These are phyloP conservation scores for Martes martes DNA, from an alignment of 2,113 vertebrate genomes.

Conservation along the genomic window DNA sequence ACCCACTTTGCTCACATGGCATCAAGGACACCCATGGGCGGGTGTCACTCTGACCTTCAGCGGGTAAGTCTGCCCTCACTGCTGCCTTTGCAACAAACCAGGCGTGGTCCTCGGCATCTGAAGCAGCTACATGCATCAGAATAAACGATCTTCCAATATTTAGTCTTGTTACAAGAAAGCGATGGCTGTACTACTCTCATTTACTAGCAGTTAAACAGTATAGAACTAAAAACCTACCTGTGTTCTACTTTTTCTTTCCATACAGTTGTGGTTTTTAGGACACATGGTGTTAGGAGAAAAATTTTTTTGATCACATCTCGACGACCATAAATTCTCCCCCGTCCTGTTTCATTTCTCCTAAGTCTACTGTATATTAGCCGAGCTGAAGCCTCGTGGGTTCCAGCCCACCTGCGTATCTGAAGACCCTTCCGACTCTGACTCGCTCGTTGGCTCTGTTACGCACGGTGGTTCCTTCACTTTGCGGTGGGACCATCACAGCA, in stretches of 20 bases:
- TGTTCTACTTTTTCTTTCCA: neutral
- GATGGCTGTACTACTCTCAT: neutral
- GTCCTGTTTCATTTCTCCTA: neutral
- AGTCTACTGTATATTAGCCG: neutral
- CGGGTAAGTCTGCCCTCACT: neutral
- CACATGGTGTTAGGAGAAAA: neutral
- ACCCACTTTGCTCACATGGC: neutral
- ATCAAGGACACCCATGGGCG: neutral
- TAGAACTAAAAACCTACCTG: neutral
- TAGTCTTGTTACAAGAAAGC: neutral
- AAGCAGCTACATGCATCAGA: neutral
- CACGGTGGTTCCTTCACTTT: neutral
- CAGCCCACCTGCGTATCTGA: neutral
- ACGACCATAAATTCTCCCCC: neutral
- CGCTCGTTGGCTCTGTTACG: neutral
- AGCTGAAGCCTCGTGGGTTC: neutral
- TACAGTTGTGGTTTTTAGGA: neutral
- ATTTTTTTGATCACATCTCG: neutral
- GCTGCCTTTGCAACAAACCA: neutral
- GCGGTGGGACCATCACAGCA: neutral
- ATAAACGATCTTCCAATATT: neutral
- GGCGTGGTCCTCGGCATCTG: neutral
- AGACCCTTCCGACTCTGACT: neutral
- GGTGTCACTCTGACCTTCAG: neutral
- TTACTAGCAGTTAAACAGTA: slow-evolving; percentile 11